Percentiles rank a stretch among this genome's conserved stretches.
Evolutionary conservation across 1,140 invertebrate species (phyloP).

Genomic region (Pseudomyrmex pallidus): DNA sequence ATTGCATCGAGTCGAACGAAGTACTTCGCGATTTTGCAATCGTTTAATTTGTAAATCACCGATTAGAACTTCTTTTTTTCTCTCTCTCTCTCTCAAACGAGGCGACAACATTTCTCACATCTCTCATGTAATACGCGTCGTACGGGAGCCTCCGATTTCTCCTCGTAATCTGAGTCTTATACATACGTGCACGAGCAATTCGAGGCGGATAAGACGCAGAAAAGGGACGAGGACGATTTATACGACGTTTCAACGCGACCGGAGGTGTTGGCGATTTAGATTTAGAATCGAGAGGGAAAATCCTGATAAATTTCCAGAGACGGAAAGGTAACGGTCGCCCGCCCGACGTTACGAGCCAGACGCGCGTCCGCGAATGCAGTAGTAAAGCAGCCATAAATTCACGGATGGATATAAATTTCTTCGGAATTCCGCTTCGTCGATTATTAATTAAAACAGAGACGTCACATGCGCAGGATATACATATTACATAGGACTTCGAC

Average conservation of each 20-base stretch:
- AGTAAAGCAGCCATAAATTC: conserved; percentile 39
- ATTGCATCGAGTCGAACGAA: background rate
- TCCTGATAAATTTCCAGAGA: conserved; percentile 62
- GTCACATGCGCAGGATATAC: background rate
- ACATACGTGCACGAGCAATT: conserved; percentile 18
- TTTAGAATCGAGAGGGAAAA: conserved; percentile 50
- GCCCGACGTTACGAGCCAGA: background rate
- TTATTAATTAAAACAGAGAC: conserved; percentile 29
- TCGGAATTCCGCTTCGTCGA: conserved; percentile 31
- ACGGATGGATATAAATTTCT: conserved; percentile 32
- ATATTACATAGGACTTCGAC: background rate
- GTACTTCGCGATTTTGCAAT: conserved; percentile 35
- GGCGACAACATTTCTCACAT: conserved; percentile 25
- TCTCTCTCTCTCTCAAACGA: conserved; percentile 12
- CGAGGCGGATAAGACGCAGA: conserved; percentile 5
- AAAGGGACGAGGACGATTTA: conserved; percentile 61
- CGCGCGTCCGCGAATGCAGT: conserved; percentile 17
- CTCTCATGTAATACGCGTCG: conserved; percentile 2
- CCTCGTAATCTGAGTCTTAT: conserved; percentile 51
- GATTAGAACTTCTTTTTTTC: conserved; percentile 29
- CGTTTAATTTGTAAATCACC: conserved; percentile 28
- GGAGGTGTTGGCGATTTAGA: conserved; percentile 56
- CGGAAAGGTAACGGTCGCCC: conserved; percentile 17
- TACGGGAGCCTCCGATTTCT: conserved; percentile 58
- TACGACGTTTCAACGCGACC: conserved; percentile 22